Evolutionary conservation across 2,113 vertebrate genomes (phyloP).

Genomic region (Dryoscopus gambensis): DNA sequence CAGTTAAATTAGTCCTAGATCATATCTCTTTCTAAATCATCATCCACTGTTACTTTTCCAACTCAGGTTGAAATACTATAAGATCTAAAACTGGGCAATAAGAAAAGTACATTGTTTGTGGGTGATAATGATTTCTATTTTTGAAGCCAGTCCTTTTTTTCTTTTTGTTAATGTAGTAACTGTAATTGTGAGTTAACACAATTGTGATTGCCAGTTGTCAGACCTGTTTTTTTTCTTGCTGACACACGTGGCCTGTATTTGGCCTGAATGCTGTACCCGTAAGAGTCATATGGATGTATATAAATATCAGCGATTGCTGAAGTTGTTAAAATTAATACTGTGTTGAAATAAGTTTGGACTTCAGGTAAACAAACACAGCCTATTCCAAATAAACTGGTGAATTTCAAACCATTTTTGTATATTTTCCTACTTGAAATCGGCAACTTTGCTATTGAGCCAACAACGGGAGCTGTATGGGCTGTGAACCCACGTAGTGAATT

Average conservation of each 20-base stretch:
- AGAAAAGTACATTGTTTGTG: not conserved
- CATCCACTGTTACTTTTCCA: not conserved
- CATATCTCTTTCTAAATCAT: not conserved
- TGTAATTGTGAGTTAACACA: not conserved
- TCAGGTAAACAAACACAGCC: not conserved
- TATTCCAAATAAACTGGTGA: not conserved
- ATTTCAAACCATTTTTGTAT: not conserved
- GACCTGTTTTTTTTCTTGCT: not conserved
- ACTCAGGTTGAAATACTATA: not conserved
- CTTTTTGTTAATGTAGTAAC: not conserved
- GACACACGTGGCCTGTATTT: rapidly evolving
- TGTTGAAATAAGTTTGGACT: not conserved
- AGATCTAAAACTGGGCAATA: not conserved
- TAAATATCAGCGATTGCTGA: not conserved
- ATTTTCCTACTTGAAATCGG: not conserved
- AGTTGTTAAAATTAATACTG: not conserved
- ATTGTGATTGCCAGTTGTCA: not conserved
- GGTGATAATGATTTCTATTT: not conserved
- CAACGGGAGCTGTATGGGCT: not conserved
- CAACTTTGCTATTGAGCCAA: not conserved
- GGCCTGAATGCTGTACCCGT: not conserved
- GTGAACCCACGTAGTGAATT: not conserved
- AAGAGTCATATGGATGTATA: not conserved
- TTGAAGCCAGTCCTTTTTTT: not conserved
- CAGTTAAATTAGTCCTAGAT: not conserved